A percentile compares a stretch with the other conserved stretches of the same genome.
Evolutionary conservation across 2,888 invertebrate species (phyloP).

Genomic region (Zelleria hepariella): DNA sequence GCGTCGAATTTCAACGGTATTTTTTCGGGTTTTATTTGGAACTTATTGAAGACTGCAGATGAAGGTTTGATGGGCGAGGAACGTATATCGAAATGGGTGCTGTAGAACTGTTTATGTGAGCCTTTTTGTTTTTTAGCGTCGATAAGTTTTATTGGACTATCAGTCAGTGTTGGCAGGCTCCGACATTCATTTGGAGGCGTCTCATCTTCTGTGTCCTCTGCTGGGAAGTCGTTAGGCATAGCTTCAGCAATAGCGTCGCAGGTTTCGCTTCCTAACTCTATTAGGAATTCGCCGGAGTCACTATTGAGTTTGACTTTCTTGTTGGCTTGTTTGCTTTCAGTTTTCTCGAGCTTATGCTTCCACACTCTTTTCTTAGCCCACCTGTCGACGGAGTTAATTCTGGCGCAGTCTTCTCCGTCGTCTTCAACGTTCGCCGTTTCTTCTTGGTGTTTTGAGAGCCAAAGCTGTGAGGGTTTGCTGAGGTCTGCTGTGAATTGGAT

Average conservation of each 20-base stretch:
- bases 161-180: background rate
- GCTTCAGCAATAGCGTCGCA: background rate
- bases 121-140: background rate
- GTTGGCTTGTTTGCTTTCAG: conserved; percentile 24
- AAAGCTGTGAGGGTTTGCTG: conserved; percentile 20
- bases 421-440: conserved; percentile 23
- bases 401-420: conserved; percentile 44
- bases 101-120: conserved; percentile 44
- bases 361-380: conserved; percentile 49
- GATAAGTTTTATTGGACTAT: background rate
- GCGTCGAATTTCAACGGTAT: conserved; percentile 42
- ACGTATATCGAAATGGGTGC: conserved; percentile 59
- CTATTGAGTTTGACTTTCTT: conserved; percentile 43
- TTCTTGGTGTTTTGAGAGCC: conserved; percentile 25
- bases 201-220: background rate
- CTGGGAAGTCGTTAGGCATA: no score
- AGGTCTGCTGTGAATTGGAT: conserved; percentile 21
- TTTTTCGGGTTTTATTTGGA: conserved; percentile 55
- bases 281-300: conserved; percentile 30
- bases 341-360: conserved; percentile 38
- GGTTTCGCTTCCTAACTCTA: conserved; percentile 36
- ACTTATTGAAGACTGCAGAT: conserved; percentile 51
- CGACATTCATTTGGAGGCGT: background rate
- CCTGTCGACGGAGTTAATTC: conserved; percentile 46
- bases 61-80: conserved; percentile 61